Evolutionary conservation across 2,888 invertebrate species (phyloP).

Genomic region (Tipula helvola): DNA sequence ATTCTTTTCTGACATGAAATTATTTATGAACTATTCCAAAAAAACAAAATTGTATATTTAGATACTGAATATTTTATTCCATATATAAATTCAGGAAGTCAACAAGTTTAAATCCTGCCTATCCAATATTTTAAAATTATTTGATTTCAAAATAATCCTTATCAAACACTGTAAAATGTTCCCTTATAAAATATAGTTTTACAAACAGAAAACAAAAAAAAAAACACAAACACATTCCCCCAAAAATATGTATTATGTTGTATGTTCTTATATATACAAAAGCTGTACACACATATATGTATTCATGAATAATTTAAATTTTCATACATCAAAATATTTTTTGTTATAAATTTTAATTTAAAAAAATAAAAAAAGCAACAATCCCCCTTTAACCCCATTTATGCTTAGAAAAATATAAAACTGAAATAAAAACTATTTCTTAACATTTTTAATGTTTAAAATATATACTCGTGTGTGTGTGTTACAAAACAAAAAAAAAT

Average conservation of each 20-base stretch:
- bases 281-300: neutral
- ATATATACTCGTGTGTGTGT: neutral
- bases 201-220: neutral
- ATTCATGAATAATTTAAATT: neutral
- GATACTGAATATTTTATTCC: neutral
- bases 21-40: neutral
- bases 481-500: neutral
- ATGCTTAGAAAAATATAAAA: neutral
- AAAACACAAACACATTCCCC: neutral
- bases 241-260: neutral
- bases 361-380: neutral
- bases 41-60: neutral
- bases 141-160: neutral
- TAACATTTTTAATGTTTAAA: neutral
- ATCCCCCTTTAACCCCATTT: neutral
- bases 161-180: neutral
- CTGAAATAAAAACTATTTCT: neutral
- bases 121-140: slow-evolving; percentile 4
- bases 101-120: neutral
- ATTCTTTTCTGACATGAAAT: neutral
- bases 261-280: neutral
- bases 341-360: neutral
- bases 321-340: neutral
- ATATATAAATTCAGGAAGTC: neutral
- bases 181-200: neutral